A percentile compares a stretch with the other conserved stretches of the same genome.
Evolutionary conservation across 1,140 invertebrate species (phyloP).

Genomic region (Adelges cooleyi): DNA sequence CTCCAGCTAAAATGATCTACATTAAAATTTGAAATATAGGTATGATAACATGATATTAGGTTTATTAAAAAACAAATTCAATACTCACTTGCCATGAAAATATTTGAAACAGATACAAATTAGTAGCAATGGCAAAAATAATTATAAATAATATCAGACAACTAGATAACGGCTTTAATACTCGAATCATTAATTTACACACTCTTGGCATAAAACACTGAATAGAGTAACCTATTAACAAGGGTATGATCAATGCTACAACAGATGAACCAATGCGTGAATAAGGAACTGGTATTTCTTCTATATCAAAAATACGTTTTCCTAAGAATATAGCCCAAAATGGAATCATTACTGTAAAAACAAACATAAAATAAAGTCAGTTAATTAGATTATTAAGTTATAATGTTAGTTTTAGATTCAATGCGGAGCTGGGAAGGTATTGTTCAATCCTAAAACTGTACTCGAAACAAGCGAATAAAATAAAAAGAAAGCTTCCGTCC

Average conservation of each 20-base stretch:
- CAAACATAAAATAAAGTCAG: too few relatives aligned
- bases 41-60: constrained; percentile 35
- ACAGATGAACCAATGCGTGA: constrained; percentile 62
- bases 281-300: constrained; percentile 67
- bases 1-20: constrained; percentile 68
- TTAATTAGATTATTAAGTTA: too few relatives aligned
- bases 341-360: constrained; percentile 74
- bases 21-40: constrained; percentile 39
- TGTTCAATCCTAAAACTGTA: too few relatives aligned
- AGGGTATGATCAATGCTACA: constrained; percentile 65
- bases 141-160: constrained; percentile 78
- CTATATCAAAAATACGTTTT: constrained; percentile 57
- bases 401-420: too few relatives aligned
- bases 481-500: too few relatives aligned
- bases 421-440: too few relatives aligned
- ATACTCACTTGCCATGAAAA: constrained; percentile 72
- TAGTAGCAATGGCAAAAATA: constrained; percentile 81
- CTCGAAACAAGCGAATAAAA: too few relatives aligned
- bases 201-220: constrained; percentile 55
- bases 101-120: constrained; percentile 79
- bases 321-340: constrained; percentile 92
- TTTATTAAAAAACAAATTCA: constrained; percentile 4
- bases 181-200: constrained; percentile 56
- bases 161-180: constrained; percentile 76
- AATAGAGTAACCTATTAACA: constrained; percentile 65